Conservation (phyloP, 1,140 invertebrate genomes). For the Anoplophora glabripennis region DNA sequence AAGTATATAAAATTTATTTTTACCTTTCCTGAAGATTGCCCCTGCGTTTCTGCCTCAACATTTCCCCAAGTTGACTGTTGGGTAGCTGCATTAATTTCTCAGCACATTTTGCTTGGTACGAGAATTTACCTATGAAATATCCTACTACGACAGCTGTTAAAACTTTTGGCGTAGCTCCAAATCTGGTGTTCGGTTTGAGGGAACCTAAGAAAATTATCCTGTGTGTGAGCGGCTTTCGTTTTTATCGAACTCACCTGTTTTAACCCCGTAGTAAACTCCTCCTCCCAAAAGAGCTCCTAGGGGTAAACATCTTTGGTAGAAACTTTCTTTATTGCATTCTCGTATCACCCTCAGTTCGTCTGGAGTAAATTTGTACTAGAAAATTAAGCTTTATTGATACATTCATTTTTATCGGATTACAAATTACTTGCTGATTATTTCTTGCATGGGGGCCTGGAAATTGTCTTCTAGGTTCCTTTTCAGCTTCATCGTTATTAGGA, state of each 20-base stretch:
- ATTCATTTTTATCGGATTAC: too few species aligned
- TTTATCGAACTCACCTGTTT: slow-evolving; percentile 51
- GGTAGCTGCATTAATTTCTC: slow-evolving; percentile 74
- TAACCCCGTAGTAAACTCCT: slow-evolving; percentile 60
- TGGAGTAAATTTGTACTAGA: slow-evolving; percentile 54
- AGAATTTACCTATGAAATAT: slow-evolving; percentile 73
- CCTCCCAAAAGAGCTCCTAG: slow-evolving; percentile 59
- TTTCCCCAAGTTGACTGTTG: slow-evolving; percentile 58
- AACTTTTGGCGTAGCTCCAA: slow-evolving; percentile 63
- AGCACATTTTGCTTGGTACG: slow-evolving; percentile 68
- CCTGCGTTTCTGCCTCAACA: slow-evolving; percentile 55
- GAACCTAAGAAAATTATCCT: slow-evolving; percentile 46
- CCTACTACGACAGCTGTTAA: slow-evolving; percentile 62
- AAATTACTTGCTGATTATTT: too few species aligned
- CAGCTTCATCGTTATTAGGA: too few species aligned
- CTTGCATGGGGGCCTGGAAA: too few species aligned
- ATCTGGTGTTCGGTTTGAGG: slow-evolving; percentile 56
- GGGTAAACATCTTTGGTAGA: slow-evolving; percentile 66
- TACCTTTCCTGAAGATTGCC: slow-evolving; percentile 47
- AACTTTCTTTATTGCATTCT: slow-evolving; percentile 71
- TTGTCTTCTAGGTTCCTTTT: too few species aligned
- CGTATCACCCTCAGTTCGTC: slow-evolving; percentile 65
- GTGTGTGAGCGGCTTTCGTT: neutral
- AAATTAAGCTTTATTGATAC: too few species aligned
- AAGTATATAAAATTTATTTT: slow-evolving; percentile 30